Evolutionary conservation across 2,888 invertebrate species (phyloP), one percentile per base, ranked within the genome.

Genomic region (Desoria tigrina): DNA sequence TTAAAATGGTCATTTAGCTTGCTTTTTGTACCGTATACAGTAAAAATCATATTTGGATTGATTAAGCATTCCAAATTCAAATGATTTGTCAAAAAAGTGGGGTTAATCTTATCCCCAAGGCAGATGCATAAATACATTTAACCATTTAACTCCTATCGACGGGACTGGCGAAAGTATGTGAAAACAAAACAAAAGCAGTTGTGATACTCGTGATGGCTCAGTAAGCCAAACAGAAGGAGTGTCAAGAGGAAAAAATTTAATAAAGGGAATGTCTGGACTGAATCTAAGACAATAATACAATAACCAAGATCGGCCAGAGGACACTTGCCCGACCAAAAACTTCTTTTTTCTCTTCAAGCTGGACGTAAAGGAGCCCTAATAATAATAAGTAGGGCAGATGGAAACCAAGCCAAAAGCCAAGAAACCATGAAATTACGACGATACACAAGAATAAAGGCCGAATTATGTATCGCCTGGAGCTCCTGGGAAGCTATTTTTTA

Each of bases 391-490:
- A 45, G 45, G 45, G 45, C 45, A 45, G n/a, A 45, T 45, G 45
- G 45, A 45, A 45, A 45, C 45, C 45, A 45, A 45, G 45, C 45
- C 45, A 45, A 45, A 45, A 45, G 21, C 45, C 45, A 45, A 45
- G 45, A 45, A 45, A 45, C 45, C 45, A 45, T 45, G 45, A 45
- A 45, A 45, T 45, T 45, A 45, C 45, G 45, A 45, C 45, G 45
- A 45, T 45, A 45, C 45, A 45, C 45, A 45, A 45, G 45, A 45
- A 21, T 45, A 45, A 45, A 45, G 45, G 45, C 45, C 45, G 45
- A 45, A 45, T 21, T 45, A 21, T 45, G 21, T 21, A 21, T 21
- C 16, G 45, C 45, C 45, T 45, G 9, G 16, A 21, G 45, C 16
- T 16, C 45, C 45, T 45, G 16, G 16, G n/a, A 45, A n/a, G 16